These are phyloP conservation scores for Listrodromus nycthemerus DNA, from an alignment of 2,888 invertebrate species.

Conservation along the genomic window DNA sequence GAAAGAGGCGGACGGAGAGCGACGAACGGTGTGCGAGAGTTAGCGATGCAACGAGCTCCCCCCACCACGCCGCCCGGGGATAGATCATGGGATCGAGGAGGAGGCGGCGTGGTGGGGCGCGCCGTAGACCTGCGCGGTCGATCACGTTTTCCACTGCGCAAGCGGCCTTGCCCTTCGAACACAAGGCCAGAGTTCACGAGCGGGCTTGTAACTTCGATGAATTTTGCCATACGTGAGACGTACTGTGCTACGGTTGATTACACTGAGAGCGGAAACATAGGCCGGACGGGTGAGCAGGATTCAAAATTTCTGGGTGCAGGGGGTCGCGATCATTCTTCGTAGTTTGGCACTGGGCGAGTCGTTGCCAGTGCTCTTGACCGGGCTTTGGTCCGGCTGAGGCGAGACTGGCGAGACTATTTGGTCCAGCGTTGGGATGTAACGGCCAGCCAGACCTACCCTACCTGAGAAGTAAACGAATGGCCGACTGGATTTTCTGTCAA, in stretches of 20 bases:
- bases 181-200: slow-evolving; percentile 79
- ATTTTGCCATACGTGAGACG: background rate
- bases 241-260: background rate
- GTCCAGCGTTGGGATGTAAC: no score
- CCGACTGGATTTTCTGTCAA: background rate
- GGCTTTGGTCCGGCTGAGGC: no score
- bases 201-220: slow-evolving; percentile 59
- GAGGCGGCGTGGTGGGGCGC: slow-evolving; percentile 11
- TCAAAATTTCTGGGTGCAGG: background rate
- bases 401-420: no score
- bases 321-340: background rate
- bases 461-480: no score
- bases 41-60: background rate
- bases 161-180: slow-evolving; percentile 78
- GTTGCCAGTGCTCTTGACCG: no score
- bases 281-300: background rate
- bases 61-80: slow-evolving; percentile 12
- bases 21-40: slow-evolving; percentile 23
- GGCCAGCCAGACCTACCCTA: no score
- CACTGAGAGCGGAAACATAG: background rate
- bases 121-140: slow-evolving; percentile 51
- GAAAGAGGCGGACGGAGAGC: slow-evolving; percentile 14
- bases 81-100: slow-evolving; percentile 23
- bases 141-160: slow-evolving; percentile 48
- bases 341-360: no score